phyloP scores from a whole-genome alignment of 2,113 vertebrate genomes.

The Azemiops feae region DNA sequence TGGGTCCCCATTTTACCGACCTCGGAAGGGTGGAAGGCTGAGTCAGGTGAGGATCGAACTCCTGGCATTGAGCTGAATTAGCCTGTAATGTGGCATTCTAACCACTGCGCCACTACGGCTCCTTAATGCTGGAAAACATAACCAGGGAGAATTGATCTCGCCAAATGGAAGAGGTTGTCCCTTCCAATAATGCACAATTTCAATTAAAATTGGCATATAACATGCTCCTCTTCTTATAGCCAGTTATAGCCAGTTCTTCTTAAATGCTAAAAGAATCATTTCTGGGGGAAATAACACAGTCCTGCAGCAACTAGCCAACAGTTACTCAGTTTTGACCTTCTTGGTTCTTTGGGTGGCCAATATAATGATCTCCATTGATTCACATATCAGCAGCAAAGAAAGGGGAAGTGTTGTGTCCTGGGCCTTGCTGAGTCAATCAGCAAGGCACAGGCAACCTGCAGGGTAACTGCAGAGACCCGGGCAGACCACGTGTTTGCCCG shows the following conservation, averaged over 20 bases:
- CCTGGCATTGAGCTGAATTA: too few relatives aligned
- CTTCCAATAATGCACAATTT: neutral
- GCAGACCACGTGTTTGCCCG: too few relatives aligned
- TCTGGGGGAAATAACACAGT: neutral
- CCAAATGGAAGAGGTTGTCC: neutral
- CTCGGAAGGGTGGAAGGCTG: too few relatives aligned
- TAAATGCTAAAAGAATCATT: neutral
- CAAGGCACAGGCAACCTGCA: too few relatives aligned
- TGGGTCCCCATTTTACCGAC: too few relatives aligned
- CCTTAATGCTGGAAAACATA: neutral
- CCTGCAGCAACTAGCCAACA: slow-evolving; percentile 44
- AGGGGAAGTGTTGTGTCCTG: too few relatives aligned
- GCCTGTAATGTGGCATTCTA: too few relatives aligned
- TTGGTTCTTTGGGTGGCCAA: slow-evolving; percentile 52
- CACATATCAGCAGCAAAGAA: slow-evolving; percentile 44
- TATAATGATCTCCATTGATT: slow-evolving; percentile 66
- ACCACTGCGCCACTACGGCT: too few relatives aligned
- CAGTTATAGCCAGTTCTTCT: neutral
- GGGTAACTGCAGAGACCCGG: too few relatives aligned
- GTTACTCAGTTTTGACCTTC: slow-evolving; percentile 60
- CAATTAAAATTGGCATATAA: neutral
- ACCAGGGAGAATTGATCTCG: neutral
- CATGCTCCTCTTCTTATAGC: neutral
- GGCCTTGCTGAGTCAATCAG: too few relatives aligned
- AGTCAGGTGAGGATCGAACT: too few relatives aligned